phyloP scores from a whole-genome alignment of 1,140 invertebrate genomes.

The Bombus turneri region DNA sequence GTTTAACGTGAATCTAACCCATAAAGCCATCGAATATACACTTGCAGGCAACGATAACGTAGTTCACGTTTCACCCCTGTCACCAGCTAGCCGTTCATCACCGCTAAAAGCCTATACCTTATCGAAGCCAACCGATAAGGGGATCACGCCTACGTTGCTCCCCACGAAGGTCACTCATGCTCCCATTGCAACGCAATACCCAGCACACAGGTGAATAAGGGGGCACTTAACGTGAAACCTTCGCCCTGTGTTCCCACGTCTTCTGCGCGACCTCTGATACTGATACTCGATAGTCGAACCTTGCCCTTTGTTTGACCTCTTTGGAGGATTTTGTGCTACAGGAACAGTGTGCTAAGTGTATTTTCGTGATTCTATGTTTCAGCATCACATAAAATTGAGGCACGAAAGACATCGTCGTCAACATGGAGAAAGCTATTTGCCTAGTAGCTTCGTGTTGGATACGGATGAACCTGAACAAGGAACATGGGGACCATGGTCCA shows the following conservation, averaged over 20 bases:
- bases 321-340: too few relatives aligned
- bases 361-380: constrained; percentile 62
- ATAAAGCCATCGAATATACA: constrained; percentile 27
- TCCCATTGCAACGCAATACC: constrained; percentile 4
- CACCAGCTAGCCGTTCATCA: constrained; percentile 38
- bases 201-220: constrained; percentile 50
- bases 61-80: constrained; percentile 42
- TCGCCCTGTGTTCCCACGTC: constrained; percentile 54
- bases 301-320: not conserved
- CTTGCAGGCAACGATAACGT: constrained; percentile 34
- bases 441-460: constrained; percentile 86
- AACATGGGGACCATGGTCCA: constrained; percentile 90
- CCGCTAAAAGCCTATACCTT: constrained; percentile 50
- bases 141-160: constrained; percentile 45
- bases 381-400: constrained; percentile 81
- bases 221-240: constrained; percentile 53
- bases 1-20: not conserved
- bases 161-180: constrained; percentile 44
- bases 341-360: constrained; percentile 46
- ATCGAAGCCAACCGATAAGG: constrained; percentile 39
- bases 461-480: constrained; percentile 85
- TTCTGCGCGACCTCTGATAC: constrained; percentile 21
- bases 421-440: constrained; percentile 87
- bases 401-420: constrained; percentile 87
- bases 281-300: constrained; percentile 21